These are phyloP conservation scores for Geophilus truncorum DNA, from an alignment of 2,888 invertebrate species.

Conservation along the genomic window DNA sequence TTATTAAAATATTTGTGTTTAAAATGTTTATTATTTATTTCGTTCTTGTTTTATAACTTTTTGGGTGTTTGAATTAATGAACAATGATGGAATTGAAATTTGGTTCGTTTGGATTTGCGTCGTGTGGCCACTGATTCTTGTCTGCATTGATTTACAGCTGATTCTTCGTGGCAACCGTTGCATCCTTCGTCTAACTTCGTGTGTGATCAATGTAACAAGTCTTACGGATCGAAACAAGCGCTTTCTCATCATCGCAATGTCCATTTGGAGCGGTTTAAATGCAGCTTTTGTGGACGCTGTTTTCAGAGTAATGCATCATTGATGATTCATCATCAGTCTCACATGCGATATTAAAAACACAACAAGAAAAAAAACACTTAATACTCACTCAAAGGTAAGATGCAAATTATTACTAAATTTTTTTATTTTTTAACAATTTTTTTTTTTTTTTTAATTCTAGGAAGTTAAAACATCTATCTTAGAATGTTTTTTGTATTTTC, in stretches of 20 bases:
- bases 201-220: background rate
- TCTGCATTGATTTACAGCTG: constrained; percentile 8
- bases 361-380: background rate
- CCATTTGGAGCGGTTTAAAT: constrained; percentile 9
- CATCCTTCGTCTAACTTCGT: background rate
- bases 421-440: background rate
- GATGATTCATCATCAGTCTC: background rate
- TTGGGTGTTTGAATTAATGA: background rate
- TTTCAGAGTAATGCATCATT: constrained; percentile 3
- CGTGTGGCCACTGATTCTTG: background rate
- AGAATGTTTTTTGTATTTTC: background rate
- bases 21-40: too few relatives aligned
- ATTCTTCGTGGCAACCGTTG: background rate
- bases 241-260: constrained; percentile 3
- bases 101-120: background rate
- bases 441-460: too few relatives aligned
- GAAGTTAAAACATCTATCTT: too few relatives aligned
- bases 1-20: too few relatives aligned
- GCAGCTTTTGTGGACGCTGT: background rate
- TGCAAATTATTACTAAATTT: too few relatives aligned
- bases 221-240: background rate
- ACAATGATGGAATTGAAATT: background rate
- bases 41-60: background rate
- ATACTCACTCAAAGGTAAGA: background rate
- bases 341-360: background rate